Conservation (phyloP, 2,888 invertebrate genomes). For the Lissocephala sabroskyi region DNA sequence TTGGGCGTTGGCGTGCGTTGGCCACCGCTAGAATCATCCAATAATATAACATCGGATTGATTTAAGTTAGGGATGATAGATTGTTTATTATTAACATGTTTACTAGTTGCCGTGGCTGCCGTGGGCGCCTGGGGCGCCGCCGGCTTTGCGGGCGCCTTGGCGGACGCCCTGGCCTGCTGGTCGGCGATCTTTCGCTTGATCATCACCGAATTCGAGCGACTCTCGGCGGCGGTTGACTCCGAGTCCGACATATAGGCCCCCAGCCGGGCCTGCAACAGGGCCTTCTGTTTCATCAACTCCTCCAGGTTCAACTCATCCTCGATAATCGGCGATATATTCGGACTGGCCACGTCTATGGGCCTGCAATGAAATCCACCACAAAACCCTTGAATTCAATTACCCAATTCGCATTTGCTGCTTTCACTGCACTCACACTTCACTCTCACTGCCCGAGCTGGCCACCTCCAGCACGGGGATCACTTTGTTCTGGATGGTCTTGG, state of each 20-base stretch:
- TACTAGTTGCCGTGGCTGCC: slow-evolving; percentile 68
- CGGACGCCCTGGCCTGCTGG: slow-evolving; percentile 12
- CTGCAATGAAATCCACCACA: slow-evolving; percentile 38
- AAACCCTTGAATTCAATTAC: too few relatives aligned
- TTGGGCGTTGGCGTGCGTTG: slow-evolving; percentile 73
- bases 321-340: slow-evolving; percentile 80
- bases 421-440: slow-evolving; percentile 73
- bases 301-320: slow-evolving; percentile 91
- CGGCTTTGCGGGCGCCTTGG: slow-evolving; percentile 26
- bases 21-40: slow-evolving; percentile 79
- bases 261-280: slow-evolving; percentile 83
- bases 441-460: slow-evolving; percentile 80
- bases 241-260: slow-evolving; percentile 84
- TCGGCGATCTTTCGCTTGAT: slow-evolving; percentile 22
- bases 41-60: slow-evolving; percentile 76
- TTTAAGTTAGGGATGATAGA: slow-evolving; percentile 68
- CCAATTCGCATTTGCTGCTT: too few relatives aligned
- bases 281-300: slow-evolving; percentile 92
- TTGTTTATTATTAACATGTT: slow-evolving; percentile 71
- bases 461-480: slow-evolving; percentile 75
- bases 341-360: slow-evolving; percentile 78
- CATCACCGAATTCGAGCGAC: slow-evolving; percentile 41
- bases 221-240: slow-evolving; percentile 75
- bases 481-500: slow-evolving; percentile 72
- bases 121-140: slow-evolving; percentile 39